Conservation (phyloP, 1,140 invertebrate genomes). For the Ceratina australensis region DNA sequence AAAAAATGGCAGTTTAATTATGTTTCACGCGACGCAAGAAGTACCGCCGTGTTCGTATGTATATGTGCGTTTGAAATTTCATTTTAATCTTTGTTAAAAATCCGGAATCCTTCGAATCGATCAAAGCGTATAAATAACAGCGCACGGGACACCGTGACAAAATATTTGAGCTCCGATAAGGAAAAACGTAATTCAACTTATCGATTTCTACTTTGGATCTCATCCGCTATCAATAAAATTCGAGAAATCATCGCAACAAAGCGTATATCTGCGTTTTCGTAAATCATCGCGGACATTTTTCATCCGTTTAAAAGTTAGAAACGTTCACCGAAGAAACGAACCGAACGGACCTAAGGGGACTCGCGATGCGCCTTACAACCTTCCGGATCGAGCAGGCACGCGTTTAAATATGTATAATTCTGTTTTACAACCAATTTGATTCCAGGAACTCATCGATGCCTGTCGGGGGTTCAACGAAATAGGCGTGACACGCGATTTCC, state of each 20-base stretch:
- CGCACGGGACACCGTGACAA: background rate
- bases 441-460: constrained; percentile 37
- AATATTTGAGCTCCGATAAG: constrained; percentile 1
- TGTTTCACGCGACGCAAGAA: constrained; percentile 26
- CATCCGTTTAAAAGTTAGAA: constrained; percentile 17
- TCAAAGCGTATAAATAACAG: background rate
- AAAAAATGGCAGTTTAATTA: constrained; percentile 41
- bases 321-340: background rate
- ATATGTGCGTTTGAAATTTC: constrained; percentile 33
- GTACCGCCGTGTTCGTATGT: background rate
- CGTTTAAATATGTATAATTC: constrained; percentile 1
- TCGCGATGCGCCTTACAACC: background rate
- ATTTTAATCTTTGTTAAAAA: background rate
- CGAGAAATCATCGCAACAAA: constrained; percentile 28
- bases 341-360: background rate
- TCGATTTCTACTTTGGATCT: constrained; percentile 4
- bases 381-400: constrained; percentile 5
- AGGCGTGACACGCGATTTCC: constrained; percentile 28
- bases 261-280: constrained; percentile 6
- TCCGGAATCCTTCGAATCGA: constrained; percentile 7
- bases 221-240: constrained; percentile 7
- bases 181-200: background rate
- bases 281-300: constrained; percentile 20
- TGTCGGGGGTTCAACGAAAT: constrained; percentile 23
- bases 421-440: constrained; percentile 25